Conservation (phyloP, 2,113 vertebrate species). For the Prietella phreatophila region DNA sequence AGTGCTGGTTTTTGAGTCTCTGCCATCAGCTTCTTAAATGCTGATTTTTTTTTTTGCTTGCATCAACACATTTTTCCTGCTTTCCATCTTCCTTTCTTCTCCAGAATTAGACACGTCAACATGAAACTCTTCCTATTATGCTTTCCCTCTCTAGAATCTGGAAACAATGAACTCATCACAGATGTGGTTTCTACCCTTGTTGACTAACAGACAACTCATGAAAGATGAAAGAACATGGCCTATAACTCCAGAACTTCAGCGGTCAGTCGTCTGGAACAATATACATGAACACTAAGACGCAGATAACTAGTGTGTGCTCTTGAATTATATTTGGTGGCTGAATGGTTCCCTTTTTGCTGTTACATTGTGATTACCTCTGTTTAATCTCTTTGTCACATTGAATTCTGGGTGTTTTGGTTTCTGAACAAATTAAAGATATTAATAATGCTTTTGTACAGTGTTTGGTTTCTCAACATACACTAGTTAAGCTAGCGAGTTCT, state of each 20-base stretch:
- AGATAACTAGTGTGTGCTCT: slow-evolving; percentile 30
- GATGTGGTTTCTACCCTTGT: slow-evolving; percentile 14
- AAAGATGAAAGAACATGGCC: slow-evolving; percentile 8
- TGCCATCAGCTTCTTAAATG: neutral
- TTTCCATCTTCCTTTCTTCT: slow-evolving; percentile 34
- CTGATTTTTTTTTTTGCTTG: neutral
- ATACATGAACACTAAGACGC: slow-evolving; percentile 27
- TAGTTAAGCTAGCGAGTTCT: neutral
- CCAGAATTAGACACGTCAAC: slow-evolving; percentile 57
- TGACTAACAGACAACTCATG: slow-evolving; percentile 55
- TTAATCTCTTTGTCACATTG: slow-evolving; percentile 32
- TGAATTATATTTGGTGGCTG: slow-evolving; percentile 32
- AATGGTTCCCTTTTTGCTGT: slow-evolving; percentile 46
- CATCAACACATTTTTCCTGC: slow-evolving; percentile 44
- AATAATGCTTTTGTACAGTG: slow-evolving; percentile 46
- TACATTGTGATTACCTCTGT: slow-evolving; percentile 54
- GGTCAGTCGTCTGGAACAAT: neutral
- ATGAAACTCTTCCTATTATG: slow-evolving; percentile 47
- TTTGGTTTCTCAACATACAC: neutral
- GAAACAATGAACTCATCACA: slow-evolving; percentile 44
- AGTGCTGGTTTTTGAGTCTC: neutral
- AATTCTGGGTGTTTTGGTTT: slow-evolving; percentile 52
- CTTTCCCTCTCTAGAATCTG: slow-evolving; percentile 57
- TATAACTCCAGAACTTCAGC: neutral
- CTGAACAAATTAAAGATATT: slow-evolving; percentile 62